Conservation (phyloP, 2,797 vertebrate species). For the Avahi laniger region DNA sequence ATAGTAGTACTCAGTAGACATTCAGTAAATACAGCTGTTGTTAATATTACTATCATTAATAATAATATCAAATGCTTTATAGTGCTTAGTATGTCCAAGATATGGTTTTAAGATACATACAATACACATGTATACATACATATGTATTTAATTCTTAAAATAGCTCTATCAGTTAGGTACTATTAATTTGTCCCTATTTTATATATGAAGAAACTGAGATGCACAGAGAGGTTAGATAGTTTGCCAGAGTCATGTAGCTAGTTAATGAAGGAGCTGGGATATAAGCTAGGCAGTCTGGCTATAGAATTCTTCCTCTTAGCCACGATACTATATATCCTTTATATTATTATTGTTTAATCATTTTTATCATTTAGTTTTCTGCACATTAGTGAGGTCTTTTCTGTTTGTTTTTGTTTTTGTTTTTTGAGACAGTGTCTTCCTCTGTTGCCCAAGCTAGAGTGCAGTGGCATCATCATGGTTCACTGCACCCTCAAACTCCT, state of each 20-base stretch:
- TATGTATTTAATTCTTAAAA: background rate
- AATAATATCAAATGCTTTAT: background rate
- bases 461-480: background rate
- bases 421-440: background rate
- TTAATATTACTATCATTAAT: background rate
- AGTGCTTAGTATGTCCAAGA: background rate
- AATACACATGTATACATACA: background rate
- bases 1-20: background rate
- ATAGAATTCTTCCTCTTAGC: background rate
- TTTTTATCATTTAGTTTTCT: background rate
- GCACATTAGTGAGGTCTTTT: background rate
- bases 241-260: background rate
- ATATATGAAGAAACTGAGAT: background rate
- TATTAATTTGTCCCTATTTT: background rate
- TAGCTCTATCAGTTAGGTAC: background rate
- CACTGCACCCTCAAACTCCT: background rate
- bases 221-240: background rate
- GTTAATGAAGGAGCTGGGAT: background rate
- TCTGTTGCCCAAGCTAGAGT: background rate
- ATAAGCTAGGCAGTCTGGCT: background rate
- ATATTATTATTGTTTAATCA: background rate
- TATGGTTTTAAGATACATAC: background rate
- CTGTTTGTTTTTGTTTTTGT: background rate
- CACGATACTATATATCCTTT: background rate
- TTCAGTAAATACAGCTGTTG: background rate